Evolutionary conservation across 1,140 invertebrate species (phyloP).

Genomic region (Drosophila erecta): DNA sequence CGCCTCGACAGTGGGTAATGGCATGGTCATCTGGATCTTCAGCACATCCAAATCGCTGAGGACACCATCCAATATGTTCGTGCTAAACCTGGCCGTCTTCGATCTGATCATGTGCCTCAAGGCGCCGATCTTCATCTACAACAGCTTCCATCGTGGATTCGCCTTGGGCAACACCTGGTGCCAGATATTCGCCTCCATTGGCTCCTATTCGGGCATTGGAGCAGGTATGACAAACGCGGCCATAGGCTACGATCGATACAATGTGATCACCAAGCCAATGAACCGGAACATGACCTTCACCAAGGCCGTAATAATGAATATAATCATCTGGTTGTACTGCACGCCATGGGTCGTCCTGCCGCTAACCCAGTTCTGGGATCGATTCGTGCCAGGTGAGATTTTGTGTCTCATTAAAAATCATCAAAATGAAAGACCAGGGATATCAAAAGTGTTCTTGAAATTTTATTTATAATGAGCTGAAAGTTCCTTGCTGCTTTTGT

Average conservation of each 20-base stretch:
- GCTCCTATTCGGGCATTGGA: slow-evolving; percentile 91
- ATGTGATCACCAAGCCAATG: slow-evolving; percentile 92
- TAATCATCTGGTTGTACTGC: slow-evolving; percentile 91
- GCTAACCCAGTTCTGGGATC: slow-evolving; percentile 91
- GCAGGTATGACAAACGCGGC: slow-evolving; percentile 90
- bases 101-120: slow-evolving; percentile 96
- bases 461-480: neutral
- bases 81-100: slow-evolving; percentile 93
- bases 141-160: slow-evolving; percentile 92
- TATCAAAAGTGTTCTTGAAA: neutral
- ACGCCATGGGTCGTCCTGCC: slow-evolving; percentile 93
- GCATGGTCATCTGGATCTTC: slow-evolving; percentile 95
- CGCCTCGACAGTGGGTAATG: slow-evolving; percentile 92
- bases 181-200: slow-evolving; percentile 91
- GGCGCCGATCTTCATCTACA: slow-evolving; percentile 94
- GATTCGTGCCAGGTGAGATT: slow-evolving; percentile 89
- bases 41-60: slow-evolving; percentile 90
- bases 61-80: slow-evolving; percentile 95
- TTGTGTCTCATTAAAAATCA: neutral
- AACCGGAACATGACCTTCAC: slow-evolving; percentile 91
- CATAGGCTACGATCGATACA: slow-evolving; percentile 85
- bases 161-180: slow-evolving; percentile 90
- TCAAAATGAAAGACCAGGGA: neutral
- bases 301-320: slow-evolving; percentile 90
- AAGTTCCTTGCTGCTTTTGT: no score